Conservation (phyloP, 35 echinoderm and acorn worm genomes). For the Heliocidaris tuberculata region DNA sequence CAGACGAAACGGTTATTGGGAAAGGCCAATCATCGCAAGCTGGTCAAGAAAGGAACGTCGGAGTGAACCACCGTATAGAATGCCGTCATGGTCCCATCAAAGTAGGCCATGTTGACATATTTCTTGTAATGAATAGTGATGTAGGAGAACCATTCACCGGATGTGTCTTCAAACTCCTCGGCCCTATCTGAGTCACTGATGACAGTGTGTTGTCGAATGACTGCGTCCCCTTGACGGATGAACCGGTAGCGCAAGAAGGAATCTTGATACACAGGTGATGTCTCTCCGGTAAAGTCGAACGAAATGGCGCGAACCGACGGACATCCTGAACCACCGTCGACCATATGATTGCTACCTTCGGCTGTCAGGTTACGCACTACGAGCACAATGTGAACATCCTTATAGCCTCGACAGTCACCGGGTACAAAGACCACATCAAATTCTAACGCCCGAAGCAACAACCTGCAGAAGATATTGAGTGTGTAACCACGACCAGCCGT, state of each 20-base stretch:
- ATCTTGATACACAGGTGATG: background rate
- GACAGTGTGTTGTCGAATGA: background rate
- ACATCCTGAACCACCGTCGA: background rate
- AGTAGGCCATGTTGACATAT: background rate
- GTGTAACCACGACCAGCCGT: constrained; percentile 11
- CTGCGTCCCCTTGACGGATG: background rate
- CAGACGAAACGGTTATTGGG: background rate
- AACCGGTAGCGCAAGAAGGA: constrained; percentile 31
- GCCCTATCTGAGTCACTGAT: background rate
- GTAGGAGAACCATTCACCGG: background rate
- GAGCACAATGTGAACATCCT: background rate
- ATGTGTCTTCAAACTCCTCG: background rate
- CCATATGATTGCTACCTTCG: constrained; percentile 15
- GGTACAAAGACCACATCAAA: background rate
- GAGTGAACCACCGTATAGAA: background rate
- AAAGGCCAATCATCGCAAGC: background rate
- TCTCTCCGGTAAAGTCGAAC: background rate
- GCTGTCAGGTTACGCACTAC: background rate
- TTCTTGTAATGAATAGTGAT: background rate
- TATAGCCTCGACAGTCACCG: background rate
- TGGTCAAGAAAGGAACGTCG: background rate
- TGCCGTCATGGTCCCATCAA: background rate
- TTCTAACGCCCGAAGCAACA: background rate
- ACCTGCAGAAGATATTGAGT: background rate
- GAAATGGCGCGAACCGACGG: background rate